Conservation (phyloP, 2,113 vertebrate species). For the Indicator indicator region DNA sequence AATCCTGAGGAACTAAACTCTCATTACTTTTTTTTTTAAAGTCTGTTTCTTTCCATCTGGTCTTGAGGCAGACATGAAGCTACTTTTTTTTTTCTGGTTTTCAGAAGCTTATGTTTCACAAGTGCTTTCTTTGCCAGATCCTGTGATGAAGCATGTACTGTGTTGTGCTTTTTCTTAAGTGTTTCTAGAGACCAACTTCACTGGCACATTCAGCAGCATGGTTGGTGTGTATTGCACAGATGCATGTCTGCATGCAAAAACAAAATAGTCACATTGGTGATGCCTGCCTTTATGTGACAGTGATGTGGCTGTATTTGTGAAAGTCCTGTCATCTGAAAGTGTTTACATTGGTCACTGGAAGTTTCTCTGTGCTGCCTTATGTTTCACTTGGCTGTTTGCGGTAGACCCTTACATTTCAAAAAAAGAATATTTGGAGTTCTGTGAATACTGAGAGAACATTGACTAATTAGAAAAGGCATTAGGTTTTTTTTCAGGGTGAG, state of each 20-base stretch:
- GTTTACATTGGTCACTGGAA: slow-evolving; percentile 41
- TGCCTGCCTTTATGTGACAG: slow-evolving; percentile 54
- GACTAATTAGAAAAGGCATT: neutral
- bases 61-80: slow-evolving; percentile 52
- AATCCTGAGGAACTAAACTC: slow-evolving; percentile 36
- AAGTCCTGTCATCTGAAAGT: slow-evolving; percentile 49
- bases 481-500: slow-evolving; percentile 2
- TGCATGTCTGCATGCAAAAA: slow-evolving; percentile 65
- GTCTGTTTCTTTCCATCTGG: neutral
- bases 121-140: slow-evolving; percentile 44
- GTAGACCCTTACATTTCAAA: slow-evolving; percentile 46
- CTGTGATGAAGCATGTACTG: slow-evolving; percentile 24
- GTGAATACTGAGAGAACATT: neutral
- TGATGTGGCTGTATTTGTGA: slow-evolving; percentile 57
- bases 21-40: neutral
- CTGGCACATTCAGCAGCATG: slow-evolving; percentile 29
- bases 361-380: slow-evolving; percentile 51
- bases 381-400: slow-evolving; percentile 37
- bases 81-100: slow-evolving; percentile 55
- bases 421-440: slow-evolving; percentile 42
- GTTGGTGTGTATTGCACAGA: slow-evolving; percentile 20
- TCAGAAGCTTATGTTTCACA: slow-evolving; percentile 64
- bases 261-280: slow-evolving; percentile 43
- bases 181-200: slow-evolving; percentile 29
- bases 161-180: slow-evolving; percentile 20